Evolutionary conservation across 2,797 vertebrate species (phyloP).

Genomic region (Crossoptilon crossoptilon): DNA sequence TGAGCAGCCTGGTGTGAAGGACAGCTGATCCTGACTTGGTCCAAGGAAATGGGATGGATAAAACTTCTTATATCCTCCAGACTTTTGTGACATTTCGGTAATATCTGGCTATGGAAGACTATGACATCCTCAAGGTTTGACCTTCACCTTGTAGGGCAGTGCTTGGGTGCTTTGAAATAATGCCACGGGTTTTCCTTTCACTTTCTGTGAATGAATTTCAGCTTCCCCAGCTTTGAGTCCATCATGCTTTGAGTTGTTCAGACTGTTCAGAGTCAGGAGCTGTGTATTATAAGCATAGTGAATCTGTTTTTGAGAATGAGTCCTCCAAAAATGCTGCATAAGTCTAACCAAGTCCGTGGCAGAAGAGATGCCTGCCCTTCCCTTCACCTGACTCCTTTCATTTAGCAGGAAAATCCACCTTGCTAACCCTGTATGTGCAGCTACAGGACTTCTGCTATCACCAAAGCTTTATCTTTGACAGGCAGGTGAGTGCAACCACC

Average conservation of each 20-base stretch:
- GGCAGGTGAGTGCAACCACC: neutral
- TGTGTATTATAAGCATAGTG: neutral
- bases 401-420: neutral
- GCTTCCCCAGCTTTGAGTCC: neutral
- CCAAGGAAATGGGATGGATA: neutral
- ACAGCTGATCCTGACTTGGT: neutral
- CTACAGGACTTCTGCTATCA: neutral
- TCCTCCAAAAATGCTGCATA: neutral
- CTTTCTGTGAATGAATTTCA: neutral
- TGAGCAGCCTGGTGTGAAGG: neutral
- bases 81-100: neutral
- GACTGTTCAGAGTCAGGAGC: neutral
- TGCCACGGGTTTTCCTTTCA: neutral
- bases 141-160: neutral
- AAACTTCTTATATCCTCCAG: neutral
- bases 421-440: neutral
- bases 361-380: neutral
- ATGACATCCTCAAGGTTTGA: neutral
- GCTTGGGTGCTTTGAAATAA: neutral
- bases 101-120: neutral
- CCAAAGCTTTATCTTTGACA: neutral
- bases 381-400: neutral
- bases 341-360: neutral
- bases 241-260: neutral
- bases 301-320: neutral